phyloP scores from a whole-genome alignment of 30 jellyfish, hydroid and myxozoan genomes.

The Aurelia aurita complex sp. Pacific region DNA sequence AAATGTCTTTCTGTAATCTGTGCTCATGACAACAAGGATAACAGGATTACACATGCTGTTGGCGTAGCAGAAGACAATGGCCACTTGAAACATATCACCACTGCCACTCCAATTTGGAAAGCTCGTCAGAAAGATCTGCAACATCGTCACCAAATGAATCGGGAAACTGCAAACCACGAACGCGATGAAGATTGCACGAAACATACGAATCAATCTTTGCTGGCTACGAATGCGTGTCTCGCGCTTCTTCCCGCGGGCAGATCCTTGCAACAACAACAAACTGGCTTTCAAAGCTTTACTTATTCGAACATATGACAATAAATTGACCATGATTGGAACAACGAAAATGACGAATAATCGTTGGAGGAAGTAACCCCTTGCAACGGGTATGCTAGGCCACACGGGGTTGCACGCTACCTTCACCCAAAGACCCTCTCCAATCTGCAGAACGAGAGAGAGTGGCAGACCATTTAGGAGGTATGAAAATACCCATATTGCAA shows the following conservation, averaged over 20 bases:
- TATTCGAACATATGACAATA: conserved; percentile 69
- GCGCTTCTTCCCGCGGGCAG: conserved; percentile 80
- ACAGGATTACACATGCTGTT: conserved; percentile 84
- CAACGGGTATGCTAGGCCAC: conserved; percentile 64
- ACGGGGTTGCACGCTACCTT: conserved; percentile 48
- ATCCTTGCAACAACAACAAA: conserved; percentile 65
- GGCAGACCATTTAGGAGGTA: conserved; percentile 77
- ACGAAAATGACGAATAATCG: conserved; percentile 54
- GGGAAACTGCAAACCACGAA: conserved; percentile 80
- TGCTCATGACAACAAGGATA: conserved; percentile 66
- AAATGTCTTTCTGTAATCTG: conserved; percentile 76
- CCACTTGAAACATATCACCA: conserved; percentile 49
- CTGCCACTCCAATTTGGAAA: conserved; percentile 58
- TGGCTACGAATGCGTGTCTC: conserved; percentile 78
- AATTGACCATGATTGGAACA: conserved; percentile 79
- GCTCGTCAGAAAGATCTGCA: conserved; percentile 12
- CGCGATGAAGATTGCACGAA: conserved; percentile 73
- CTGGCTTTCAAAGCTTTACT: conserved; percentile 62
- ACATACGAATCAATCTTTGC: conserved; percentile 71
- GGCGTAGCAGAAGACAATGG: conserved; percentile 62
- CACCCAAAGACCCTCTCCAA: conserved; percentile 72
- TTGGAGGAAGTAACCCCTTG: conserved; percentile 39
- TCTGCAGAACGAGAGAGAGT: conserved; percentile 56
- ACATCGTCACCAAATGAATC: conserved; percentile 58
- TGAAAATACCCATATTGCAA: conserved; percentile 70